Percentiles rank a stretch among this genome's conserved stretches.
These are phyloP conservation scores for Odontothrips loti DNA, from an alignment of 2,888 invertebrate genomes.

Conservation along the genomic window DNA sequence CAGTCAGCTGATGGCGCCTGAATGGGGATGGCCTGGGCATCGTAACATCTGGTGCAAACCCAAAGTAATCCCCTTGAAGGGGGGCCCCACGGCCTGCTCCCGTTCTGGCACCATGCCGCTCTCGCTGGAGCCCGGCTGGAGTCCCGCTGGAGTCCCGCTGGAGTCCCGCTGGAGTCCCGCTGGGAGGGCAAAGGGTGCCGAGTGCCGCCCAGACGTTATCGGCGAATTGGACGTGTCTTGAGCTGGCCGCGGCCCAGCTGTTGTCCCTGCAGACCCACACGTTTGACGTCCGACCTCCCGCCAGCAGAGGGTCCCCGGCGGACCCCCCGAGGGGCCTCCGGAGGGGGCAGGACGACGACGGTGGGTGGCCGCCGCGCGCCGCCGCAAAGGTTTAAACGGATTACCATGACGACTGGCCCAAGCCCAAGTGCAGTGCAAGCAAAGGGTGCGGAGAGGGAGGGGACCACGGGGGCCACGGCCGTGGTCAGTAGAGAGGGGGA, in stretches of 20 bases:
- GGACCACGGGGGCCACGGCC: neutral
- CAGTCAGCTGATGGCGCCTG: no score
- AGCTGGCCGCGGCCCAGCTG: neutral
- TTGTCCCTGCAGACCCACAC: neutral
- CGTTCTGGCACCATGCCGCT: neutral
- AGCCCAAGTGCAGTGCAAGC: neutral
- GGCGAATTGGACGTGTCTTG: neutral
- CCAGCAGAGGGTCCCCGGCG: no score
- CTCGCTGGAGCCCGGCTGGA: neutral
- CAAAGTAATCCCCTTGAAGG: constrained; percentile 1
- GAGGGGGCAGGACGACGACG: no score
- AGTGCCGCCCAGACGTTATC: neutral
- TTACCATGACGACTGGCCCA: constrained; percentile 16
- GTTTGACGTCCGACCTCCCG: no score
- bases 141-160: neutral
- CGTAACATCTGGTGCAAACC: neutral
- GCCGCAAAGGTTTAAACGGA: constrained; percentile 3
- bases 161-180: neutral
- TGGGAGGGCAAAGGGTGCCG: no score
- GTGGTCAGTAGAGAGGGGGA: neutral
- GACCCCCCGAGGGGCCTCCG: no score
- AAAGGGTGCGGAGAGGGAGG: neutral
- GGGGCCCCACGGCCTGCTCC: neutral
- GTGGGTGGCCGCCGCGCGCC: neutral
- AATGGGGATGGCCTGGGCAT: neutral